Conservation (phyloP, 2,888 invertebrate species). For the Coleophora deauratella region DNA sequence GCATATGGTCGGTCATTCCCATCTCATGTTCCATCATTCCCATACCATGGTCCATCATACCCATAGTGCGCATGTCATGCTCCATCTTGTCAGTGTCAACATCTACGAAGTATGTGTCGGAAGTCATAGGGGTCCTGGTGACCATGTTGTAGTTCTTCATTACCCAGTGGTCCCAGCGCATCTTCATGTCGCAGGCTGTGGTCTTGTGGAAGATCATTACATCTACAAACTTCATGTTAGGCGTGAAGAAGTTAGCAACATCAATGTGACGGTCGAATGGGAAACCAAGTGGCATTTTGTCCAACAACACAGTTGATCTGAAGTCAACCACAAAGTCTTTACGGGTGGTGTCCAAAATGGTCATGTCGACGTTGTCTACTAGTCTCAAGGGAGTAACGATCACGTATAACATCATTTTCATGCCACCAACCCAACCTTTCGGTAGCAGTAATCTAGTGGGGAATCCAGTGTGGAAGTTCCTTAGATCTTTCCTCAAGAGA, state of each 20-base stretch:
- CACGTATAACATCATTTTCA: conserved; percentile 77
- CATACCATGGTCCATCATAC: too few relatives aligned
- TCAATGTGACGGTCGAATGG: conserved; percentile 82
- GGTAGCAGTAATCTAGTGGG: conserved; percentile 82
- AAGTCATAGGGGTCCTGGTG: conserved; percentile 35
- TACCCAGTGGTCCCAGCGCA: conserved; percentile 52
- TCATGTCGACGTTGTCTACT: conserved; percentile 50
- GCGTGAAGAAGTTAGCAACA: conserved; percentile 73
- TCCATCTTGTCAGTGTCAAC: conserved; percentile 31
- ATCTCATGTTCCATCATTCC: too few relatives aligned
- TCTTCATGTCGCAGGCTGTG: conserved; percentile 56
- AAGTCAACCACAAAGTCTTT: conserved; percentile 55
- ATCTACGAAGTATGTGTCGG: conserved; percentile 39
- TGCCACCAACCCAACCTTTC: conserved; percentile 78
- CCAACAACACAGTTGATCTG: conserved; percentile 62
- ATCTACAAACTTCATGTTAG: conserved; percentile 80
- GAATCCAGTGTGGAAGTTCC: conserved; percentile 76
- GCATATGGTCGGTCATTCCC: too few relatives aligned
- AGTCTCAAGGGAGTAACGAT: conserved; percentile 72
- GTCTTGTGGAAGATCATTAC: conserved; percentile 78
- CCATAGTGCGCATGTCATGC: conserved; percentile 14
- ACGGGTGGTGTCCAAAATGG: conserved; percentile 53
- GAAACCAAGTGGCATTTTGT: conserved; percentile 80
- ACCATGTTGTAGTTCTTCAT: conserved; percentile 46
- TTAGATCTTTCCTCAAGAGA: conserved; percentile 43